Conservation (phyloP, 2,113 vertebrate species). For the Mesocricetus auratus region DNA sequence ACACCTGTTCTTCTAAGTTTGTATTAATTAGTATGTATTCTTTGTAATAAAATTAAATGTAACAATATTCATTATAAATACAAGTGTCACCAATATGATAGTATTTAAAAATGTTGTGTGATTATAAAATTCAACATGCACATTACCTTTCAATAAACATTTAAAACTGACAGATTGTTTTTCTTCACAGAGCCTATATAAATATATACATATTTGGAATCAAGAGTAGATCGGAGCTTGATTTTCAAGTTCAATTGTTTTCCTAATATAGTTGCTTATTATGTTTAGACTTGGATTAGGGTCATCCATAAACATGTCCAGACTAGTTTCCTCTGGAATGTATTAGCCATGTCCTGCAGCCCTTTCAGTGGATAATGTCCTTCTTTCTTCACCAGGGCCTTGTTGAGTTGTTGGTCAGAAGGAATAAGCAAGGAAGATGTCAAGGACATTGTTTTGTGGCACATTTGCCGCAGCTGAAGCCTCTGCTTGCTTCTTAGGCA, state of each 20-base stretch:
- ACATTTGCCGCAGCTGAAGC: background rate
- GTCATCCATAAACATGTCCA: background rate
- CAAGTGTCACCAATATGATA: background rate
- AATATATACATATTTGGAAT: background rate
- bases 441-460: background rate
- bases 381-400: background rate
- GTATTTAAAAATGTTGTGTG: background rate
- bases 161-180: background rate
- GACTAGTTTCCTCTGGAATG: background rate
- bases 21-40: constrained; percentile 32
- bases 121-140: constrained; percentile 34
- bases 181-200: background rate
- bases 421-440: background rate
- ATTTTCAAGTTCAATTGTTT: background rate
- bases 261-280: background rate
- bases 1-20: constrained; percentile 9
- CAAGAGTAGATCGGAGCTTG: background rate
- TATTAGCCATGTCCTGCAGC: background rate
- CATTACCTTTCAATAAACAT: constrained; percentile 17
- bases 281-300: background rate
- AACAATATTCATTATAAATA: constrained; percentile 41
- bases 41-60: constrained; percentile 31
- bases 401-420: background rate
- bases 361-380: background rate
- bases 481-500: background rate